Percentiles rank a stretch among this genome's conserved stretches.
These are phyloP conservation scores for Drosophila pegasa DNA, from an alignment of 2,888 invertebrate genomes.

Conservation along the genomic window DNA sequence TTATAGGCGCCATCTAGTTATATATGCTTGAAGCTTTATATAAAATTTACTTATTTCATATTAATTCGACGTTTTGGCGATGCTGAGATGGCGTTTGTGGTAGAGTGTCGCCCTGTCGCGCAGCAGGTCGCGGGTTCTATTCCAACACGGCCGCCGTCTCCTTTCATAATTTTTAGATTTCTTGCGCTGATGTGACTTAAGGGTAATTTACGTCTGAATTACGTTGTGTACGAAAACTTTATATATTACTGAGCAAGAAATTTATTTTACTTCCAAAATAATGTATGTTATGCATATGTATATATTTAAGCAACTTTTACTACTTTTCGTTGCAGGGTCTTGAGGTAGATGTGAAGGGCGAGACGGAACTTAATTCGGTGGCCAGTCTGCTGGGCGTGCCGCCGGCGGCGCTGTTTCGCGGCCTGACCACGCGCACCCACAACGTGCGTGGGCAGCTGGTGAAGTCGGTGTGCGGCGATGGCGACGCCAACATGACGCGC, in stretches of 20 bases:
- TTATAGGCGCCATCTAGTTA: slow-evolving; percentile 20
- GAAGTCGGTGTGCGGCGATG: slow-evolving; percentile 93
- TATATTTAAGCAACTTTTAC: background rate
- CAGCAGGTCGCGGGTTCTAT: slow-evolving; percentile 17
- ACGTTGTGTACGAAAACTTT: slow-evolving; percentile 67
- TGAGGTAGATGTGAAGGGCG: slow-evolving; percentile 92
- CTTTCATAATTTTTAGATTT: slow-evolving; percentile 36
- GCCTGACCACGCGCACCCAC: slow-evolving; percentile 93
- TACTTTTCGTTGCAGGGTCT: slow-evolving; percentile 85
- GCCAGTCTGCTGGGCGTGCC: slow-evolving; percentile 91
- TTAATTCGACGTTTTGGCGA: fast-evolving
- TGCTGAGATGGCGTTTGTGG: slow-evolving; percentile 39
- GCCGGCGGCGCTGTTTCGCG: slow-evolving; percentile 87
- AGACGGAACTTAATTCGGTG: slow-evolving; percentile 93
- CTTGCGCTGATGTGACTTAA: slow-evolving; percentile 80
- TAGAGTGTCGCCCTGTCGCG: background rate
- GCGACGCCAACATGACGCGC: slow-evolving; percentile 94
- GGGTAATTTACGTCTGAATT: slow-evolving; percentile 85
- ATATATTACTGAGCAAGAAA: slow-evolving; percentile 78
- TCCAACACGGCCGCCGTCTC: slow-evolving; percentile 9
- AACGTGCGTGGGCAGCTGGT: slow-evolving; percentile 92
- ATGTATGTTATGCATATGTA: background rate
- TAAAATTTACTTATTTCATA: background rate
- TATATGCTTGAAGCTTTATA: background rate
- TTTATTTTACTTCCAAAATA: slow-evolving; percentile 9